Conservation (phyloP, 2,113 vertebrate genomes). For the Halichoeres trimaculatus region DNA sequence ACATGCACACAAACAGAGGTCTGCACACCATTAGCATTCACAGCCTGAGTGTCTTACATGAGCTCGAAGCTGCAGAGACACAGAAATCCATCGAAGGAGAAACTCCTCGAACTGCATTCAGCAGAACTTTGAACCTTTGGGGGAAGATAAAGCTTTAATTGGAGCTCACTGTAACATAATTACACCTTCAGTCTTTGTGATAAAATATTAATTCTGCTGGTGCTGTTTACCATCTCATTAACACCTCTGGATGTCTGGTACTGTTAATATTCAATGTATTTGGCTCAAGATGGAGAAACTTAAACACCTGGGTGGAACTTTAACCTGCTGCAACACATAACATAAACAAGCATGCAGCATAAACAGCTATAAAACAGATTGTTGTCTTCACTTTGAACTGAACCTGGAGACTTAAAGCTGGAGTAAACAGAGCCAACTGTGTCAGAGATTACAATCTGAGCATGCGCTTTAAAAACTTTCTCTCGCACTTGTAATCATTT, state of each 20-base stretch:
- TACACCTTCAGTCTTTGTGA: constrained; percentile 44
- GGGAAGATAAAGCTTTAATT: constrained; percentile 54
- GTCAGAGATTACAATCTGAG: too few species aligned
- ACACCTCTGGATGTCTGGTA: constrained; percentile 8
- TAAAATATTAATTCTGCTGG: constrained; percentile 26
- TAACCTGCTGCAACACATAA: background rate
- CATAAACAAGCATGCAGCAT: background rate
- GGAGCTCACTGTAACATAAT: constrained; percentile 47
- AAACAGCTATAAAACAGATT: background rate
- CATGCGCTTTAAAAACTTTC: too few species aligned
- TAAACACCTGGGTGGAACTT: background rate
- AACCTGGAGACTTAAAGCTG: too few species aligned
- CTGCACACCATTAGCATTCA: constrained; percentile 25
- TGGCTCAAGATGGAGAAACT: background rate
- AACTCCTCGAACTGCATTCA: constrained; percentile 21
- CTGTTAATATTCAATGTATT: background rate
- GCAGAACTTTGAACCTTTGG: constrained; percentile 31
- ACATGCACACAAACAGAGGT: constrained; percentile 12
- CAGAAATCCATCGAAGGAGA: background rate
- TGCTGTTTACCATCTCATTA: constrained; percentile 46
- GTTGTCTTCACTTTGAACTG: background rate
- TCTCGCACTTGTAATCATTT: too few species aligned
- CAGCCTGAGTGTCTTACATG: constrained; percentile 36
- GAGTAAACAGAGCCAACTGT: too few species aligned
- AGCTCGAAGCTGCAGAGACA: constrained; percentile 18